phyloP scores from a whole-genome alignment of 2,113 vertebrate genomes.

The Lepisosteus oculatus region DNA sequence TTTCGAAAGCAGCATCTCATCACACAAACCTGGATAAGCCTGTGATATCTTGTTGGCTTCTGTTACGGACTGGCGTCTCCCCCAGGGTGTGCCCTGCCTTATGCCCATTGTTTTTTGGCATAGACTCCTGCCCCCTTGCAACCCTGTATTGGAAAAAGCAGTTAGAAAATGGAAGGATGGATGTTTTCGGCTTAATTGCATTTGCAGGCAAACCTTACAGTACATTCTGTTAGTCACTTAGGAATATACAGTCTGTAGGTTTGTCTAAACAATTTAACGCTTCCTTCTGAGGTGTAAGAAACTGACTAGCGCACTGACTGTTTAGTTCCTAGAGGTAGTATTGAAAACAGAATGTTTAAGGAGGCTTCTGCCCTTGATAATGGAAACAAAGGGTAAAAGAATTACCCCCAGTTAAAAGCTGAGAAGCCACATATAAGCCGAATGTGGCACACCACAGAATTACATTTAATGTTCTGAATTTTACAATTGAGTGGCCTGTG shows the following conservation, averaged over 20 bases:
- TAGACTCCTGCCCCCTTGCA: no score
- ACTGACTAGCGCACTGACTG: neutral
- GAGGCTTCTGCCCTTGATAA: neutral
- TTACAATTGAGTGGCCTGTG: neutral
- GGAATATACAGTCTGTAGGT: neutral
- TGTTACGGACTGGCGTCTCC: no score
- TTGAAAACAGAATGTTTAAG: neutral
- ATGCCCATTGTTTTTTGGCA: no score
- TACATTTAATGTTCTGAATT: slow-evolving; percentile 8
- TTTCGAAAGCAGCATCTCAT: no score
- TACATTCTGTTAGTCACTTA: neutral
- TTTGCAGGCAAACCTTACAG: neutral
- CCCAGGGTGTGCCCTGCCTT: no score
- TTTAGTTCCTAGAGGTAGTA: no score
- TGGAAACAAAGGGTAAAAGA: neutral
- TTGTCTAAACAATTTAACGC: neutral
- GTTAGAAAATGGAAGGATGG: slow-evolving; percentile 11
- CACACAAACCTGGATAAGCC: no score
- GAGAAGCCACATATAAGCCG: slow-evolving; percentile 8
- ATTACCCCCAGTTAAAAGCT: neutral
- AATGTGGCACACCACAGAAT: slow-evolving; percentile 14
- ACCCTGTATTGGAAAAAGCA: neutral
- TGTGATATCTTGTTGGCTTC: no score
- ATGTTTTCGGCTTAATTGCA: neutral
- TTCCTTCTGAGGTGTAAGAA: neutral